A percentile compares a stretch with the other conserved stretches of the same genome.
Conservation (phyloP, 2,888 invertebrate genomes). For the Amphipyra berbera region DNA sequence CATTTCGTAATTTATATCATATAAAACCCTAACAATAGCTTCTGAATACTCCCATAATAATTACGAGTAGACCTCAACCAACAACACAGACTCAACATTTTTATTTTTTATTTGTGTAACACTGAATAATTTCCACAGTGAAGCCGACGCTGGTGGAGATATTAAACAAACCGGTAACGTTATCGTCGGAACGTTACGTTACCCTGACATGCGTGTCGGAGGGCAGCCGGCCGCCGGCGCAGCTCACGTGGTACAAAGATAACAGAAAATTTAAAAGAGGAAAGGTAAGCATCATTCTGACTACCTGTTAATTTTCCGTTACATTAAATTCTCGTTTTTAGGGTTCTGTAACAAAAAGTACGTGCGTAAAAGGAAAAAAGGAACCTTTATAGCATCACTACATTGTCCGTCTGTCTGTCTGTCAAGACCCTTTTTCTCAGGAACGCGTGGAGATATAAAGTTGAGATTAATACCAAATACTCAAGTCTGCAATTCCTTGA, state of each 20-base stretch:
- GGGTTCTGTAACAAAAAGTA: too few relatives aligned
- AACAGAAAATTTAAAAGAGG: slow-evolving; percentile 93
- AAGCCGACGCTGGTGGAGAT: slow-evolving; percentile 94
- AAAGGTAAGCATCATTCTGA: slow-evolving; percentile 89
- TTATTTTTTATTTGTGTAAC: slow-evolving; percentile 33
- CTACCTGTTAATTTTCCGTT: background rate
- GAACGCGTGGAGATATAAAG: too few relatives aligned
- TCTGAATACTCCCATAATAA: background rate
- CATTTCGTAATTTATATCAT: too few relatives aligned
- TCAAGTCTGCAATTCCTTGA: too few relatives aligned
- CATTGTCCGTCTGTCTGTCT: too few relatives aligned
- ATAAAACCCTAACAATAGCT: too few relatives aligned
- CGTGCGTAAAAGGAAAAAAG: too few relatives aligned
- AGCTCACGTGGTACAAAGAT: slow-evolving; percentile 95
- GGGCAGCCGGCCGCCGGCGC: slow-evolving; percentile 96
- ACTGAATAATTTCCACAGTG: slow-evolving; percentile 89
- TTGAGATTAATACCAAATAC: too few relatives aligned
- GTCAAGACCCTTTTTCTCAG: too few relatives aligned
- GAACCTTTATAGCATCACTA: too few relatives aligned
- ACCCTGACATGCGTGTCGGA: slow-evolving; percentile 94
- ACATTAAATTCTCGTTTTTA: background rate
- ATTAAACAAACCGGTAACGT: slow-evolving; percentile 93
- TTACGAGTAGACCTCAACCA: background rate
- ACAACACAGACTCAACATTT: too few relatives aligned
- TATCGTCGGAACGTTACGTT: slow-evolving; percentile 95